Base-by-base conservation (phyloP, 1,140 invertebrate species). In the Rhagoletis pomonella region DNA sequence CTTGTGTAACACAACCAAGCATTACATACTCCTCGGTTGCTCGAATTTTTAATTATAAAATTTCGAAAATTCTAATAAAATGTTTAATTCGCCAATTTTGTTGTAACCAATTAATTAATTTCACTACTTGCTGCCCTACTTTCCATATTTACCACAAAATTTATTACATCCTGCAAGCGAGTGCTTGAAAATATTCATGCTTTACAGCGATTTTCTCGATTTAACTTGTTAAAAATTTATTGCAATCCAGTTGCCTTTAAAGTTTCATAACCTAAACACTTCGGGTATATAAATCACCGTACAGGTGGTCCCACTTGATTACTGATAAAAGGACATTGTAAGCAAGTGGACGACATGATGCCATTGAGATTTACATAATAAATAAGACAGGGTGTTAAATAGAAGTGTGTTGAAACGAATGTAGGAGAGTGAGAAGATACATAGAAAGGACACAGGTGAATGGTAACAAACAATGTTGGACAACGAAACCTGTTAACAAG, bases 301-400 rank as follows among this genome's bases (percentile, higher is more conserved):
- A 39, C 67, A 47, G 67, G 67, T 73, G 67, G 67, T 39, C 67
- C 67, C 12, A 73, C 39, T 73, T 73, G 67, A 73, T 73, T 73
- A 17, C 42, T 42, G 67, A 73, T 73, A 73, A 73, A 73, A 73
- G 42, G 67, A 73, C 67, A 73, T 73, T 73, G 67, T 47, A 73
- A 73, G 67, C 67, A 73, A 73, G 67, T 73, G 67, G 67, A 17
- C 39, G 67, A 73, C 42, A 73, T 44, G 44, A 73, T 73, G 39
- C 67, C 67, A 73, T 47, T 73, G 67, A 73, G 67, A 73, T 73
- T 73, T 73, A 42, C 67, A 73, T 73, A 73, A 73, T 47, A 73
- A 73, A 47, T 73, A 73, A 73, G 44, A 47, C 67, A 73, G 12
- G 4, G 67, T 73, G 42, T 47, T 73, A 44, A 73, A 42, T 14